Base-by-base conservation (phyloP, 2,888 invertebrate genomes). In the Drosophila recens region DNA sequence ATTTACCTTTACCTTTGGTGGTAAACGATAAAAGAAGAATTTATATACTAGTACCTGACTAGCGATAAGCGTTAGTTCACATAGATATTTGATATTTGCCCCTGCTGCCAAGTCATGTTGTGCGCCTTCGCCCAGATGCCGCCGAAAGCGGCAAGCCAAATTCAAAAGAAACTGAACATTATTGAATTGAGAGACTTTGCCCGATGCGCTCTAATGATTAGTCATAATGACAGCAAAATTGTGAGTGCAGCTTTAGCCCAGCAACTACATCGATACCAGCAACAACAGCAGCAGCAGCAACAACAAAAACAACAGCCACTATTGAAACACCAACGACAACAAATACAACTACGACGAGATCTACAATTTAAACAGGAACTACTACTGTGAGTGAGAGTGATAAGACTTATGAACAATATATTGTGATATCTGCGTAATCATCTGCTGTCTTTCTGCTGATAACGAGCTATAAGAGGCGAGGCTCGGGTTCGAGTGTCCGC, bases 371-470 rank as follows among this genome's bases (percentile, higher is more conserved):
- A 64, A 54, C 51, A 67, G 67, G 79, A 78, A 58, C 56, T 83
- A 58, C 56, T 83, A 51, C 86, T 82, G 82, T 83, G 82, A 83
- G 82, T 83, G 67, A 67, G 82, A 61, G 57, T 46, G 77, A 63
- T 59, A 65, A 63, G 27, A 43, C 34, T 11, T 34, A 17, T 46
- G 45, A 34, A 57, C 30, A 8, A 45, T 5, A 33, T 34, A 34
- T 23, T n/a, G 9, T 46, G 17, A 33, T 46, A 62, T 43, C 46
- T 61, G 33, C 56, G 46, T 34, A 13, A 33, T 52, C 30, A 65
- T 52, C 30, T 30, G 6, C 13, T 42, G 40, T 51, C 51, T 71
- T 57, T n/a, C n/a, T n/a, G 30, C 38, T 73, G 77, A 76, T 75
- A 75, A 62, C 36, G n/a, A 38, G 13, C 13, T 20, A 6, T 27